Evolutionary conservation across 2,797 vertebrate genomes (phyloP).

Genomic region (Argya squamiceps): DNA sequence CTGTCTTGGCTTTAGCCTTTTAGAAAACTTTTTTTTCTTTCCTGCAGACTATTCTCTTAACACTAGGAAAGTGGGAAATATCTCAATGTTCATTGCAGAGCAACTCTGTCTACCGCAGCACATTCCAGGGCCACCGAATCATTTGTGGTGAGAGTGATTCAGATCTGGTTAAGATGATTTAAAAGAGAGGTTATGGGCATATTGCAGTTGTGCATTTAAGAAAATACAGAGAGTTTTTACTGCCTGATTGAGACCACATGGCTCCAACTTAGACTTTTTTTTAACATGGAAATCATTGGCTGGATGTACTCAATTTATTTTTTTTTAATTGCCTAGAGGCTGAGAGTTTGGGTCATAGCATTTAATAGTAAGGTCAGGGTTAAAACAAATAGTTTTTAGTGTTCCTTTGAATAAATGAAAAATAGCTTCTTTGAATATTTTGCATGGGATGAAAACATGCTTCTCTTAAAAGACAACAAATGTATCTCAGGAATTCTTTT

Average conservation of each 20-base stretch:
- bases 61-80: slow-evolving; percentile 30
- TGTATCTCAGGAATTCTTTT: neutral
- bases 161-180: slow-evolving; percentile 79
- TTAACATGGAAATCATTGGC: slow-evolving; percentile 73
- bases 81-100: slow-evolving; percentile 62
- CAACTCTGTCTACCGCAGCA: slow-evolving; percentile 71
- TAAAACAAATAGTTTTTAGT: slow-evolving; percentile 60
- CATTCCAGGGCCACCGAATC: slow-evolving; percentile 79
- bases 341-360: slow-evolving; percentile 48
- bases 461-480: neutral
- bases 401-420: slow-evolving; percentile 14
- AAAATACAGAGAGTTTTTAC: slow-evolving; percentile 75
- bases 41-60: slow-evolving; percentile 60
- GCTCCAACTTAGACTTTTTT: slow-evolving; percentile 70
- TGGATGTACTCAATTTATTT: slow-evolving; percentile 48
- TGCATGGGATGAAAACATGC: neutral
- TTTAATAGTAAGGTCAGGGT: slow-evolving; percentile 66
- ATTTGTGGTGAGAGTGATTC: slow-evolving; percentile 78
- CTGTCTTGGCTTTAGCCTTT: slow-evolving; percentile 67
- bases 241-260: slow-evolving; percentile 82
- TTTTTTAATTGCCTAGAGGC: slow-evolving; percentile 67
- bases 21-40: neutral
- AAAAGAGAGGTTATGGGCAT: slow-evolving; percentile 77
- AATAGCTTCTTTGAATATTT: neutral
- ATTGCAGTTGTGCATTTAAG: slow-evolving; percentile 75